phyloP scores from a whole-genome alignment of 2,888 invertebrate species.

The Fragum whitleyi region DNA sequence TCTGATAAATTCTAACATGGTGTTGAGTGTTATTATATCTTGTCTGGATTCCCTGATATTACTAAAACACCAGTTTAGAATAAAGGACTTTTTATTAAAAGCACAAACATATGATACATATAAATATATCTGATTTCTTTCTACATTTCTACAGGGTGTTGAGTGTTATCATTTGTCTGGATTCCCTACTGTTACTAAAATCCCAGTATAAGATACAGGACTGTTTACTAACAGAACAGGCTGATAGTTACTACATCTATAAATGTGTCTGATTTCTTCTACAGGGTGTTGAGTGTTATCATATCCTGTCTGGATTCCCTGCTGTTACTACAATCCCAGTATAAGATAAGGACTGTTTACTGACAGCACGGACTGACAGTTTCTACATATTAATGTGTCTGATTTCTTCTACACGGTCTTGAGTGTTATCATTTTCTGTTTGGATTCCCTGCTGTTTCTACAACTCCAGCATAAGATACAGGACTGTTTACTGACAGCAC shows the following conservation, averaged over 20 bases:
- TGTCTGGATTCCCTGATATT: constrained; percentile 84
- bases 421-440: constrained; percentile 74
- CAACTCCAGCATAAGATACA: constrained; percentile 83
- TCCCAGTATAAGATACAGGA: constrained; percentile 83
- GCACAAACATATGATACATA: constrained; percentile 80
- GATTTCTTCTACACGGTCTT: constrained; percentile 57
- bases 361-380: constrained; percentile 79
- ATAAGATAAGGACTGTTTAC: constrained; percentile 80
- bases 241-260: too few relatives aligned
- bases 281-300: constrained; percentile 53
- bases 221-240: constrained; percentile 79
- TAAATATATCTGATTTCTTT: too few relatives aligned
- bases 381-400: too few relatives aligned
- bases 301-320: constrained; percentile 83
- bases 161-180: constrained; percentile 78
- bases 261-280: too few relatives aligned
- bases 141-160: constrained; percentile 47
- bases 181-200: constrained; percentile 83
- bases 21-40: too few relatives aligned
- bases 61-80: constrained; percentile 83
- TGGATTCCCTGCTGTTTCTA: constrained; percentile 83
- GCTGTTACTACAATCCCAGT: constrained; percentile 84
- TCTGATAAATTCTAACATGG: constrained; percentile 72
- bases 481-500: constrained; percentile 79
- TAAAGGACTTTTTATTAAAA: constrained; percentile 79